phyloP scores from a whole-genome alignment of 2,797 vertebrate genomes.

The Monodelphis domestica region DNA sequence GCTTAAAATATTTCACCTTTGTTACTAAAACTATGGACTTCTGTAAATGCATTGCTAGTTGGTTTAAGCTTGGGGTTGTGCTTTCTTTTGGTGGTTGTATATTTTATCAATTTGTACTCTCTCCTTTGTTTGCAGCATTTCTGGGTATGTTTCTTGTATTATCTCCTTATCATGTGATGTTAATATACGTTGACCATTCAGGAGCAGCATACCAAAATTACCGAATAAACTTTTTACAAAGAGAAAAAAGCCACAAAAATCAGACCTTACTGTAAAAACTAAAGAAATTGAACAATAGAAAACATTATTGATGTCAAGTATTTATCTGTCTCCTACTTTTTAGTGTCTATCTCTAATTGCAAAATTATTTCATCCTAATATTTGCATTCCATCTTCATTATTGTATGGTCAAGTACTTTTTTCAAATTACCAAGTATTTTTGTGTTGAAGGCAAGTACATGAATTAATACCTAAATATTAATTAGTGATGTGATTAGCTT shows the following conservation, averaged over 20 bases:
- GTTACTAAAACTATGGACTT: neutral
- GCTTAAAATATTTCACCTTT: neutral
- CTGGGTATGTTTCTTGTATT: neutral
- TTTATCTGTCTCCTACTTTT: constrained; percentile 40
- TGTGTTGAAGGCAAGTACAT: constrained; percentile 30
- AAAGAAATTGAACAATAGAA: constrained; percentile 31
- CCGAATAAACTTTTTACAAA: constrained; percentile 24
- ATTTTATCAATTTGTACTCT: neutral
- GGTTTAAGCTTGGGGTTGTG: neutral
- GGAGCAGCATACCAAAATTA: constrained; percentile 46
- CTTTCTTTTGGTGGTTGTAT: neutral
- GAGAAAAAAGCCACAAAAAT: constrained; percentile 24
- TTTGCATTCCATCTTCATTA: neutral
- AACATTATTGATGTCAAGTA: neutral
- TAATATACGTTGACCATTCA: constrained; percentile 13
- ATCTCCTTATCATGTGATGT: neutral
- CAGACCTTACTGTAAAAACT: constrained; percentile 29
- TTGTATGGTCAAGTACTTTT: constrained; percentile 12
- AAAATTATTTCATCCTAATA: constrained; percentile 53
- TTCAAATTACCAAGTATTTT: constrained; percentile 42
- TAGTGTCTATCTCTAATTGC: constrained; percentile 46
- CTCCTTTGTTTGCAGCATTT: neutral
- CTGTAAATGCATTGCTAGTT: neutral
- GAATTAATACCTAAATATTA: constrained; percentile 34
- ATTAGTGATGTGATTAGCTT: constrained; percentile 59